A percentile compares a stretch with the other conserved stretches of the same genome.
Evolutionary conservation across 2,113 vertebrate genomes (phyloP).

Genomic region (Vireo altiloquus): DNA sequence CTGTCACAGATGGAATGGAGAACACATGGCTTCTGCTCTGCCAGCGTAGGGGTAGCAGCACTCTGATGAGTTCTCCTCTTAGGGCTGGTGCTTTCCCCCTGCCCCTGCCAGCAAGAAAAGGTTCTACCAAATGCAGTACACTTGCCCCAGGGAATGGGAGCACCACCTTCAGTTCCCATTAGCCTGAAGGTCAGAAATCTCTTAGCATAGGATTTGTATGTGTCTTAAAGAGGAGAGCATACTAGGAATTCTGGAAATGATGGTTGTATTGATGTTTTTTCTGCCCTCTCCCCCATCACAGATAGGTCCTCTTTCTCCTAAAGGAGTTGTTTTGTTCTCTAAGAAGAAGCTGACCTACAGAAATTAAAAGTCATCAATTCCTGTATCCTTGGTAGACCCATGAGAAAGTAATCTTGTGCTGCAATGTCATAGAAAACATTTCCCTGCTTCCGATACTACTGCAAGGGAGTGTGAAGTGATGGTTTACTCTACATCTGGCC

Average conservation of each 20-base stretch:
- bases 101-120: background rate
- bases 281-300: accelerated
- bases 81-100: background rate
- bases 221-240: background rate
- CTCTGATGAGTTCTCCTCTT: background rate
- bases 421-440: background rate
- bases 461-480: background rate
- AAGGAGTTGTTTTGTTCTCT: background rate
- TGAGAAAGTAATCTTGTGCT: background rate
- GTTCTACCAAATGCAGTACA: background rate
- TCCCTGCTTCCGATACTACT: background rate
- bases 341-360: background rate
- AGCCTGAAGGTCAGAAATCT: background rate
- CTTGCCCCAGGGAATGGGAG: background rate
- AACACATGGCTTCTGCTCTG: background rate
- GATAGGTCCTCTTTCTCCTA: background rate
- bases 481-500: background rate
- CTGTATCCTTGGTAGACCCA: background rate
- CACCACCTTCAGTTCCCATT: background rate
- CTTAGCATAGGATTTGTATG: background rate
- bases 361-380: background rate
- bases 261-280: background rate
- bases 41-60: background rate
- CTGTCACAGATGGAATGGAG: background rate
- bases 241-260: background rate